phyloP scores from a whole-genome alignment of 2,797 vertebrate genomes.

The Pseudochromis fuscus region DNA sequence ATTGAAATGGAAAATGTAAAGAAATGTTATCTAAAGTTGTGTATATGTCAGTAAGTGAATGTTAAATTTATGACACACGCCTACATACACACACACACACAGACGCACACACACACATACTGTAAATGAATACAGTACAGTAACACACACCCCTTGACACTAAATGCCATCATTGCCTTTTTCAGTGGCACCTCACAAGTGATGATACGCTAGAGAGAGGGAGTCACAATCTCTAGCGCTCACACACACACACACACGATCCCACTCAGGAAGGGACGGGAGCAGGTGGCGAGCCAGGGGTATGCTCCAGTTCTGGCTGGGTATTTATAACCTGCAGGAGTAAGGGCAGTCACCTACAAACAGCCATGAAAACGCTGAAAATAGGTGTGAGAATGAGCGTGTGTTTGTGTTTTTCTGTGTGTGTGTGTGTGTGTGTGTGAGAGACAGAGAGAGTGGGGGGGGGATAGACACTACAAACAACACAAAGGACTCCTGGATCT shows the following conservation, averaged over 20 bases:
- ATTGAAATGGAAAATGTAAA: background rate
- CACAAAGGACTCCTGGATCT: slow-evolving; percentile 51
- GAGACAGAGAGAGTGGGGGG: background rate
- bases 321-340: slow-evolving; percentile 79
- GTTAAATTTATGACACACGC: background rate
- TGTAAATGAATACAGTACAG: slow-evolving; percentile 47
- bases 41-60: background rate
- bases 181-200: slow-evolving; percentile 65
- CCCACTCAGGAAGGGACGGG: slow-evolving; percentile 76
- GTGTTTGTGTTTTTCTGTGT: slow-evolving; percentile 20
- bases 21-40: background rate
- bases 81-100: slow-evolving; percentile 12
- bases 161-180: slow-evolving; percentile 50
- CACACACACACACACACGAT: slow-evolving; percentile 20
- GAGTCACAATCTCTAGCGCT: slow-evolving; percentile 45
- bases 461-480: slow-evolving; percentile 26
- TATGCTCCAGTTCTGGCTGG: slow-evolving; percentile 69
- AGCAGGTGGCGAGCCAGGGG: slow-evolving; percentile 83
- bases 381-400: slow-evolving; percentile 60
- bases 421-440: slow-evolving; percentile 14
- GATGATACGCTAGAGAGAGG: slow-evolving; percentile 70
- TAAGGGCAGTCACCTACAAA: slow-evolving; percentile 64
- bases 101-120: slow-evolving; percentile 8
- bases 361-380: slow-evolving; percentile 71
- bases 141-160: slow-evolving; percentile 29